Percentiles rank a stretch among this genome's conserved stretches.
Evolutionary conservation across 2,113 vertebrate genomes (phyloP).

Genomic region (Vulpes ferrilata): DNA sequence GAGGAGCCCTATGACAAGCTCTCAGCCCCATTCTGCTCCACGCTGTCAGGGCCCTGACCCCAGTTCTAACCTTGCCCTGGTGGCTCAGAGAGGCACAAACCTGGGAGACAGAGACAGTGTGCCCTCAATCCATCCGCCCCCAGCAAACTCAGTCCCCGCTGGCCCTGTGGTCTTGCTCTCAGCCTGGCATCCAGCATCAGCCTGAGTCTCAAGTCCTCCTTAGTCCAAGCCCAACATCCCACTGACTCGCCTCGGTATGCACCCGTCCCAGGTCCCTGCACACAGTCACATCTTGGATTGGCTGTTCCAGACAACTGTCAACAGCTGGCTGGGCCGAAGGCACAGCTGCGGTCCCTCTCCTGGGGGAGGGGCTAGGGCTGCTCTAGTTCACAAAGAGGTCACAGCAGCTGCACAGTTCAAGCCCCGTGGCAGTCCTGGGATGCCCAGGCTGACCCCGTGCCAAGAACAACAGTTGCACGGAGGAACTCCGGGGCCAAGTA

Average conservation of each 20-base stretch:
- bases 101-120: neutral
- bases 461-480: neutral
- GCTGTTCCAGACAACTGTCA: constrained; percentile 11
- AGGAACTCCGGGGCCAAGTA: neutral
- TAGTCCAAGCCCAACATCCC: neutral
- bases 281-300: neutral
- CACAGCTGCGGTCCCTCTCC: constrained; percentile 60
- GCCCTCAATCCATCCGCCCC: neutral
- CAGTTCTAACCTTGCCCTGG: neutral
- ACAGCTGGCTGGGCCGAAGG: constrained; percentile 39
- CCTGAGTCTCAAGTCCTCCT: neutral
- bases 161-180: neutral
- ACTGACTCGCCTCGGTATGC: neutral
- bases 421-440: neutral
- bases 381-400: constrained; percentile 87
- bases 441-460: neutral
- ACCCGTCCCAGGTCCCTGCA: neutral
- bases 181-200: neutral
- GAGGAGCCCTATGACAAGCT: too few relatives aligned
- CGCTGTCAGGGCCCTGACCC: neutral
- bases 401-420: constrained; percentile 35
- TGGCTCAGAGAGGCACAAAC: neutral
- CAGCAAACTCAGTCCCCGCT: fast-evolving
- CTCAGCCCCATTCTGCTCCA: neutral
- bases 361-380: constrained; percentile 35